Evolutionary conservation across 1,140 invertebrate genomes (phyloP), one percentile per base, ranked within the genome.

Genomic region (Bombus pascuorum): DNA sequence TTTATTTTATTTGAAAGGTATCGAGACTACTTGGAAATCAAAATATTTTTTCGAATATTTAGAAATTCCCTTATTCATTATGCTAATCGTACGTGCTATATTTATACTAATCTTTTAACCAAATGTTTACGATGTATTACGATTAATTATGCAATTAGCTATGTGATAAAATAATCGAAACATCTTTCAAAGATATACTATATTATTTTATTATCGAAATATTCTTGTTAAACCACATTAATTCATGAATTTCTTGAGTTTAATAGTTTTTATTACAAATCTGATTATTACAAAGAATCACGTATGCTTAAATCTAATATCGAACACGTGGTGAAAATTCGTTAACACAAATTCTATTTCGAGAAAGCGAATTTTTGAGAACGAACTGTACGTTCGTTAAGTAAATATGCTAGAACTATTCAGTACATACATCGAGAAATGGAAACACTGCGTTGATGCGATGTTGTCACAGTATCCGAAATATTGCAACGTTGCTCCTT

Each of bases 381-480:
- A 74, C 13, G 3, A 32, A 32, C 10, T 32, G 32, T 32, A 68
- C 32, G 28, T 73, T 32, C n/a, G 9, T 74, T 74, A 74, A 74
- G 18, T 2, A 18, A 42, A 42, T 37, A n/a, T 75, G 53, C 73
- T 57, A 8, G 13, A 81, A 81, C 47, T 81, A 72, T 72, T 42
- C 39, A 42, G 12, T 75, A 62, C 39, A 28, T 37, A 62, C 39
- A 65, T 75, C 25, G 15, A 22, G 5, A 44, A 65, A 83, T 66
- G 28, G 44, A 66, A 76, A 76, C 6, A 83, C 8, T 71, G 22
- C 39, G 25, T 25, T n/a, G 42, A n/a, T 76, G 73, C 81, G 42
- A 66, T 47, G 72, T 83, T 83, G 72, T 83, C 73, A 82, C 57
- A 83, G 72, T 34, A 66, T 83, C 73, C 81, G 81, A 76, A 83